Percentiles rank a stretch among this genome's conserved stretches.
These are phyloP conservation scores for Maccullochella peelii DNA, from an alignment of 2,113 vertebrate species.

Conservation along the genomic window DNA sequence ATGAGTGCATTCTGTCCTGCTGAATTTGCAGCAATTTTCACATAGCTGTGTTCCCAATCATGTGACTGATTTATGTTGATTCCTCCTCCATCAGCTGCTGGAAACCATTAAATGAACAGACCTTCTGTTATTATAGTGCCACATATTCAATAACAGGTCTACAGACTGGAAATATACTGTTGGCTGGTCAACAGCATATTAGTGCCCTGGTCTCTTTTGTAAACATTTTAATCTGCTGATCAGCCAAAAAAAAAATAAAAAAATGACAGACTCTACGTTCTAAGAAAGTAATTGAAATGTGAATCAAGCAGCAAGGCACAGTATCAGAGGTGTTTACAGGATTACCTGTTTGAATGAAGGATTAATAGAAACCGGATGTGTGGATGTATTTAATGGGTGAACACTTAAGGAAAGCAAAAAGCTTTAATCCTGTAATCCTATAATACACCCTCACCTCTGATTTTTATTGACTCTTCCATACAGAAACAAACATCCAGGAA, in stretches of 20 bases:
- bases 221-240: constrained; percentile 3
- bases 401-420: constrained; percentile 37
- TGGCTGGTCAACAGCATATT: too few relatives aligned
- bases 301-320: constrained; percentile 20
- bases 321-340: constrained; percentile 31
- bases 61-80: background rate
- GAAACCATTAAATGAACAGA: constrained; percentile 1
- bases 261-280: background rate
- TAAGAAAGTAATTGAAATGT: background rate
- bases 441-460: constrained; percentile 33
- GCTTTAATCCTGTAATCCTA: constrained; percentile 56
- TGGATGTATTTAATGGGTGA: constrained; percentile 44
- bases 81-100: constrained; percentile 3
- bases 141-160: background rate
- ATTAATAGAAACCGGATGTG: constrained; percentile 51
- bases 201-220: background rate
- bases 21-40: constrained; percentile 19
- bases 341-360: constrained; percentile 59
- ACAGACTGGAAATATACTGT: background rate
- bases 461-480: constrained; percentile 23
- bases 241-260: background rate
- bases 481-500: constrained; percentile 16
- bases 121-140: background rate
- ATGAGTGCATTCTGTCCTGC: background rate
- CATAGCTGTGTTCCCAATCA: constrained; percentile 22